Evolutionary conservation across 2,888 invertebrate species (phyloP).

Genomic region (Andrena fulva): DNA sequence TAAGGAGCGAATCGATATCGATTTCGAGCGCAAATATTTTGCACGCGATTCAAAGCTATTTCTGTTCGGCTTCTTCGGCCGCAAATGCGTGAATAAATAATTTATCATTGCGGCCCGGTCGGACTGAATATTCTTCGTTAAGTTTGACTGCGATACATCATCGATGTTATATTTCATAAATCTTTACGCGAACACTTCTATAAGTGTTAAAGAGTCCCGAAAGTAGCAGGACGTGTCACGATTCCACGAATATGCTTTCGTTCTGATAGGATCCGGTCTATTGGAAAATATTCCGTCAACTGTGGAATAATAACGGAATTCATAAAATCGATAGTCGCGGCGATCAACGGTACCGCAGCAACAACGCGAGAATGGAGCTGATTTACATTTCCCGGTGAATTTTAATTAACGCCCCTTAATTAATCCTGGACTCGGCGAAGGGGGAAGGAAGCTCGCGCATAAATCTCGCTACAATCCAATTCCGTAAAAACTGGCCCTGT

Average conservation of each 20-base stretch:
- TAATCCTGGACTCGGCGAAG: slow-evolving; percentile 44
- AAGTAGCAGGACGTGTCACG: neutral
- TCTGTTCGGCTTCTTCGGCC: neutral
- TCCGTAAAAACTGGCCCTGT: slow-evolving; percentile 21
- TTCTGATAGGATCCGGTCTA: neutral
- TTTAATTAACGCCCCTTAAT: slow-evolving; percentile 60
- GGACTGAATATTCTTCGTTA: too few species aligned
- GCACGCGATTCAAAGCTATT: neutral
- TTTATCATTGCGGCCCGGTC: too few species aligned
- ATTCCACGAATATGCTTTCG: neutral
- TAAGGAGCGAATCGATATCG: slow-evolving; percentile 8
- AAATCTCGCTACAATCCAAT: slow-evolving; percentile 53
- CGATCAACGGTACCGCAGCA: slow-evolving; percentile 33
- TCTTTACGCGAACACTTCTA: too few species aligned
- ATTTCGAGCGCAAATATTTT: neutral
- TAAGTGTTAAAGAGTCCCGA: too few species aligned
- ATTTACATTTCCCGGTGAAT: slow-evolving; percentile 53
- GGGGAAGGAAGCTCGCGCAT: slow-evolving; percentile 23
- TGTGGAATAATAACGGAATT: slow-evolving; percentile 29
- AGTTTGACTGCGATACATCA: too few species aligned
- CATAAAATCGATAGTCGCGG: slow-evolving; percentile 46
- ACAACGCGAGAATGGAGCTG: slow-evolving; percentile 36
- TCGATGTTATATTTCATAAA: too few species aligned
- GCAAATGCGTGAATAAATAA: too few species aligned
- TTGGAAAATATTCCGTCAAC: neutral